These are phyloP conservation scores for Paedocypris micromegethes DNA, from an alignment of 2,797 vertebrate genomes.

Conservation along the genomic window DNA sequence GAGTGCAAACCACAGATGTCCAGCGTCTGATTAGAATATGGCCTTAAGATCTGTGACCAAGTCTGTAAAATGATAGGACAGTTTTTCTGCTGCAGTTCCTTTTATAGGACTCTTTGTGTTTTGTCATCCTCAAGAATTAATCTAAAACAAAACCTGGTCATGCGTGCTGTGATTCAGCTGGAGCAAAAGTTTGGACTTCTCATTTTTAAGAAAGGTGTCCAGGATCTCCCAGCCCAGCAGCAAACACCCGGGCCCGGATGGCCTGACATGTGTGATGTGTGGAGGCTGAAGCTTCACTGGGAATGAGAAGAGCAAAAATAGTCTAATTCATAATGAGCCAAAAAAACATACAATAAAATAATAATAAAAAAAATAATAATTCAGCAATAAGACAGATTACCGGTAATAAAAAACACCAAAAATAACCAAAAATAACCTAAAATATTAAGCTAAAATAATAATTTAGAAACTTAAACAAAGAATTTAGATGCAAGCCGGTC, in stretches of 20 bases:
- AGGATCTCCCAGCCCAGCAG: conserved; percentile 49
- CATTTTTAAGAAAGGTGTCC: not conserved
- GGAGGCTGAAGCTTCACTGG: conserved; percentile 56
- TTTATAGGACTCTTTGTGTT: not conserved
- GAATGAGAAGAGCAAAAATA: not conserved
- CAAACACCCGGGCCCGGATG: conserved; percentile 49
- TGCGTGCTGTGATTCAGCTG: conserved; percentile 51
- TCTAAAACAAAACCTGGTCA: conserved; percentile 25
- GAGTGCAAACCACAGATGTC: conserved; percentile 55
- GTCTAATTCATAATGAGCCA: not conserved
- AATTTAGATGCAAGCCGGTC: no score
- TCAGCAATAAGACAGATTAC: no score
- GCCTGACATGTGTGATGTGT: conserved; percentile 15
- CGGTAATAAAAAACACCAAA: no score
- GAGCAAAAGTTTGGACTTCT: conserved; percentile 24
- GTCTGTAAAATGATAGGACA: conserved; percentile 5
- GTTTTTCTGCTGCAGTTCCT: not conserved
- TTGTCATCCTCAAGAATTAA: not conserved
- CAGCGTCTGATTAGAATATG: not conserved
- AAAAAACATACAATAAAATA: not conserved
- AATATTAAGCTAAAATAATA: no score
- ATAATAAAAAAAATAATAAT: not conserved
- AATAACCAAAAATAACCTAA: no score
- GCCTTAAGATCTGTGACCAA: not conserved
- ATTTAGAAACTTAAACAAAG: no score